A percentile compares a stretch with the other conserved stretches of the same genome.
phyloP scores from a whole-genome alignment of 2,888 invertebrate genomes.

The Serripes groenlandicus region DNA sequence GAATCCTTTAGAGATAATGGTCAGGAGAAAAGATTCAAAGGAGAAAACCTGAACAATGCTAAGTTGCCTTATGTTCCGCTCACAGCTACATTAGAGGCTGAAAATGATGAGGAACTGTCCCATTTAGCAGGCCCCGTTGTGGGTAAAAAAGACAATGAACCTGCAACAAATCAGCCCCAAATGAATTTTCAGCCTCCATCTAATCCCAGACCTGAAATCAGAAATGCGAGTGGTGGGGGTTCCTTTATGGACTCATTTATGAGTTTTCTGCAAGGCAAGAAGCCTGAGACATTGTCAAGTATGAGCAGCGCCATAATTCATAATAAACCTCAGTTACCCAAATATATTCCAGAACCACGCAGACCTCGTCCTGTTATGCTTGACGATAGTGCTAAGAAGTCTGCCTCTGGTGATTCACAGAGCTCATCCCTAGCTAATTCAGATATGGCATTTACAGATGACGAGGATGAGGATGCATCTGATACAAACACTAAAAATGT shows the following conservation, averaged over 20 bases:
- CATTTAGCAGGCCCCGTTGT: slow-evolving; percentile 74
- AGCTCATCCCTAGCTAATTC: slow-evolving; percentile 8
- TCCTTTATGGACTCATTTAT: slow-evolving; percentile 83
- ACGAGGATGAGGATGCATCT: slow-evolving; percentile 66
- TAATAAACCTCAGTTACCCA: slow-evolving; percentile 82
- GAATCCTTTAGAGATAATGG: slow-evolving; percentile 37
- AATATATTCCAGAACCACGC: slow-evolving; percentile 83
- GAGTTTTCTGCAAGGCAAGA: slow-evolving; percentile 84
- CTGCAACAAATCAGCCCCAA: background rate
- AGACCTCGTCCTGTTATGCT: slow-evolving; percentile 57
- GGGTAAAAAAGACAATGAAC: slow-evolving; percentile 47
- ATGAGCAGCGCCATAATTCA: slow-evolving; percentile 80
- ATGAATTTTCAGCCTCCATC: slow-evolving; percentile 31
- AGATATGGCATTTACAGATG: slow-evolving; percentile 76
- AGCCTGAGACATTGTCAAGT: slow-evolving; percentile 84
- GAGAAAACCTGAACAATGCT: slow-evolving; percentile 64
- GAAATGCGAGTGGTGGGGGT: slow-evolving; percentile 64
- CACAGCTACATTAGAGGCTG: slow-evolving; percentile 67
- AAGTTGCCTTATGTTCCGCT: slow-evolving; percentile 63
- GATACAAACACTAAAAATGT: slow-evolving; percentile 58
- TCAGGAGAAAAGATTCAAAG: slow-evolving; percentile 51
- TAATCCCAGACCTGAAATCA: slow-evolving; percentile 55
- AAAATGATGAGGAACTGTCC: slow-evolving; percentile 81
- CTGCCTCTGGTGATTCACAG: background rate
- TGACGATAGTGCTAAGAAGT: slow-evolving; percentile 10